These are phyloP conservation scores for Caradrina kadenii DNA, from an alignment of 2,888 invertebrate species.

Conservation along the genomic window DNA sequence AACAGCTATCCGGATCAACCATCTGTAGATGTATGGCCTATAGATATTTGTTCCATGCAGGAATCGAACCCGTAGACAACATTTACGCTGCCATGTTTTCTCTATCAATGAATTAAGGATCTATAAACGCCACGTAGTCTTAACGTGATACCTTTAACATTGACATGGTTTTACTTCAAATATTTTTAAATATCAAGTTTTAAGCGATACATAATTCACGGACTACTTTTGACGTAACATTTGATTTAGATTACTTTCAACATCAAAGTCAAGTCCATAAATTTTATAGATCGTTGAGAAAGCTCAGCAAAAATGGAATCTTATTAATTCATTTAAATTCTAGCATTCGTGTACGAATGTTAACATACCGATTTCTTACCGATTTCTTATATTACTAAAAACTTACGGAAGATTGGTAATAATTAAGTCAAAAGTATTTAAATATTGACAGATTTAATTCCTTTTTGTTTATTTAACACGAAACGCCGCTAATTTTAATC, in stretches of 20 bases:
- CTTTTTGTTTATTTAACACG: slow-evolving; percentile 5
- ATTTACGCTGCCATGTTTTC: no score
- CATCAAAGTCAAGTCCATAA: slow-evolving; percentile 39
- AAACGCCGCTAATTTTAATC: slow-evolving; percentile 15
- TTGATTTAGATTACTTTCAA: slow-evolving; percentile 53
- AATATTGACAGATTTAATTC: background rate
- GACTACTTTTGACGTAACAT: slow-evolving; percentile 44
- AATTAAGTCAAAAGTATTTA: background rate
- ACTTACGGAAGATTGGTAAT: background rate
- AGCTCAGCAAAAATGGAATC: slow-evolving; percentile 24
- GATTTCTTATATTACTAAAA: background rate
- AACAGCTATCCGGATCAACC: no score
- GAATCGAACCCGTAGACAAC: no score
- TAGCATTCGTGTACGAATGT: background rate
- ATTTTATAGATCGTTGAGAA: slow-evolving; percentile 28
- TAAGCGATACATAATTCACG: slow-evolving; percentile 37
- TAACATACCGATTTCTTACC: background rate
- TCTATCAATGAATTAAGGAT: slow-evolving; percentile 1
- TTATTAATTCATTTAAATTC: slow-evolving; percentile 14
- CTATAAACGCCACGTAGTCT: background rate
- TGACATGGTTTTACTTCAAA: slow-evolving; percentile 38
- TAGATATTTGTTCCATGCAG: no score
- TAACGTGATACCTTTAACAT: slow-evolving; percentile 44
- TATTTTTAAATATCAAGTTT: slow-evolving; percentile 43
- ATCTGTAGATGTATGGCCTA: no score